These are phyloP conservation scores for Piaya cayana DNA, from an alignment of 2,113 vertebrate genomes.

Conservation along the genomic window DNA sequence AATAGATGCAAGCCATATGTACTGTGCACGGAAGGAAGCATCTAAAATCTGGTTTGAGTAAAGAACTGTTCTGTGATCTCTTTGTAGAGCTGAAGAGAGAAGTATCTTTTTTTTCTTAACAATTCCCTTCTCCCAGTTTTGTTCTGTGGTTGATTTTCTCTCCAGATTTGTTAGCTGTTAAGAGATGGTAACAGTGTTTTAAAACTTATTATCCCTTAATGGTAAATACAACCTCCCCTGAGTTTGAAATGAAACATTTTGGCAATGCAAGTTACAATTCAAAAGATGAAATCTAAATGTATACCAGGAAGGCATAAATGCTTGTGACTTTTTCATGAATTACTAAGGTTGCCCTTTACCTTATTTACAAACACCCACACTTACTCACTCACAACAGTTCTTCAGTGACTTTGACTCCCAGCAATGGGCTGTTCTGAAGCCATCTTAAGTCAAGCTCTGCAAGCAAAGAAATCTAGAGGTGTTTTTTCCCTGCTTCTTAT, in stretches of 20 bases:
- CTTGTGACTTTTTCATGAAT: constrained; percentile 1
- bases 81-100: constrained; percentile 57
- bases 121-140: constrained; percentile 53
- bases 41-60: constrained; percentile 67
- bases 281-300: not conserved
- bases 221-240: constrained; percentile 27
- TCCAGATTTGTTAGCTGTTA: constrained; percentile 59
- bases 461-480: not conserved
- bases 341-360: not conserved
- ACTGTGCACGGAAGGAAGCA: constrained; percentile 31
- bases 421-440: not conserved
- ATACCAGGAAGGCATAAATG: constrained; percentile 36
- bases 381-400: not conserved
- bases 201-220: constrained; percentile 47
- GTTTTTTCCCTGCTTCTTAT: not conserved
- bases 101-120: constrained; percentile 57
- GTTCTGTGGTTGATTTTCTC: constrained; percentile 52
- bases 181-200: constrained; percentile 60
- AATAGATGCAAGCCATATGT: constrained; percentile 56
- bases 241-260: constrained; percentile 45
- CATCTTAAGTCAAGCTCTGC: not conserved
- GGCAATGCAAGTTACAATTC: constrained; percentile 23
- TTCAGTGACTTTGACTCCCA: not conserved
- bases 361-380: not conserved
- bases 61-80: constrained; percentile 66